Evolutionary conservation across 2,797 vertebrate species (phyloP).

Genomic region (Sphenodon punctatus): DNA sequence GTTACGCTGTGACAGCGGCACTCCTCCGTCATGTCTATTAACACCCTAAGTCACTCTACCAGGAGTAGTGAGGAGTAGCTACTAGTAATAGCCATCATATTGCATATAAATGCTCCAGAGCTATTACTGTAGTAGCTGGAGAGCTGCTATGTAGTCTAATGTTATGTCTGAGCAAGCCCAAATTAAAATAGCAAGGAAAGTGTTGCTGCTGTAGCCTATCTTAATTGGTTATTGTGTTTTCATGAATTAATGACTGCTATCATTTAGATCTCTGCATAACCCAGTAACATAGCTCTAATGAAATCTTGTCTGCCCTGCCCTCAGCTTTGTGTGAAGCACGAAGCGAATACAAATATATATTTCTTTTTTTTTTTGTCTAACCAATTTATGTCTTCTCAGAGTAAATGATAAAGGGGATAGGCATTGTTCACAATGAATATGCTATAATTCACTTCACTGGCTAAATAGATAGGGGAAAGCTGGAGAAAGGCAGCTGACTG

Average conservation of each 20-base stretch:
- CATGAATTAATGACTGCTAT: slow-evolving; percentile 59
- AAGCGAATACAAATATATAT: slow-evolving; percentile 59
- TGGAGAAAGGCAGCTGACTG: slow-evolving; percentile 73
- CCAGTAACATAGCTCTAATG: slow-evolving; percentile 47
- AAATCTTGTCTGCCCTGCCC: slow-evolving; percentile 53
- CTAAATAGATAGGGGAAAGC: slow-evolving; percentile 81
- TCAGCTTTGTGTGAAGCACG: slow-evolving; percentile 38
- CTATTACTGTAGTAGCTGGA: no score
- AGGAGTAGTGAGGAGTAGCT: no score
- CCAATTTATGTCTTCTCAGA: slow-evolving; percentile 64
- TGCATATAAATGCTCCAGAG: no score
- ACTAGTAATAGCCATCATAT: no score
- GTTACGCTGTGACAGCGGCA: no score
- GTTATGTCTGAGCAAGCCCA: no score
- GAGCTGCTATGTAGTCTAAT: no score
- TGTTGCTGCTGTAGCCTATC: slow-evolving; percentile 12
- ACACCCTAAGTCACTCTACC: no score
- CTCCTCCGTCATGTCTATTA: no score
- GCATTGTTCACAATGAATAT: slow-evolving; percentile 75
- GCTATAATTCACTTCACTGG: slow-evolving; percentile 75
- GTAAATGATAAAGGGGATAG: slow-evolving; percentile 70
- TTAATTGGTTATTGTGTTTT: slow-evolving; percentile 51
- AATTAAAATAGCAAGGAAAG: slow-evolving; percentile 24
- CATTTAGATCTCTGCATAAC: slow-evolving; percentile 58
- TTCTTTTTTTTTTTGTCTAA: no score